Conservation (phyloP, 2,113 vertebrate species). For the Mohoua ochrocephala region DNA sequence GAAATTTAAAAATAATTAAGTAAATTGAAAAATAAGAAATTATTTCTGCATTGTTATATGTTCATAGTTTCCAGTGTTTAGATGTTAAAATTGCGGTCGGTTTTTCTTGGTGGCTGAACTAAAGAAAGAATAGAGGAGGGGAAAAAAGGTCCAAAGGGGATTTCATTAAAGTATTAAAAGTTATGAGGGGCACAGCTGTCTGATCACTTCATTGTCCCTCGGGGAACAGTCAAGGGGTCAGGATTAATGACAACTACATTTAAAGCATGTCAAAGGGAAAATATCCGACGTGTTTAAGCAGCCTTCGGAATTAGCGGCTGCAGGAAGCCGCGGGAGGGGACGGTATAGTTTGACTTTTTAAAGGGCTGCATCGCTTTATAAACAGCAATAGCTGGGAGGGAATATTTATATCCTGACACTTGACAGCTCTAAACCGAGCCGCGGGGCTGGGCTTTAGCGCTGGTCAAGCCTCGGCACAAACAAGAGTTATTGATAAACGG, state of each 20-base stretch:
- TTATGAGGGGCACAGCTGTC: slow-evolving; percentile 57
- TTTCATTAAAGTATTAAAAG: slow-evolving; percentile 63
- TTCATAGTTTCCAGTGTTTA: slow-evolving; percentile 64
- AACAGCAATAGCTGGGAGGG: background rate
- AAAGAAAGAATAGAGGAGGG: slow-evolving; percentile 30
- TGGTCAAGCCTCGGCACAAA: background rate
- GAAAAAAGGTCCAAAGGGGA: slow-evolving; percentile 43
- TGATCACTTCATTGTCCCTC: slow-evolving; percentile 53
- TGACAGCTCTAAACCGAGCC: background rate
- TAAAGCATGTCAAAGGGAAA: slow-evolving; percentile 56
- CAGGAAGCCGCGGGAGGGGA: background rate
- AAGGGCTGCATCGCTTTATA: background rate
- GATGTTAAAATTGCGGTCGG: slow-evolving; percentile 32
- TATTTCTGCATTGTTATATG: slow-evolving; percentile 58
- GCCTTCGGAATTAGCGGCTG: slow-evolving; percentile 36
- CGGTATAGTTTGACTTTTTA: background rate
- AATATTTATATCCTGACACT: slow-evolving; percentile 14
- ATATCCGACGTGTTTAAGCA: slow-evolving; percentile 34
- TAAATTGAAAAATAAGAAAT: slow-evolving; percentile 62
- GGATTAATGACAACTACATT: slow-evolving; percentile 49
- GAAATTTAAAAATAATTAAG: slow-evolving; percentile 67
- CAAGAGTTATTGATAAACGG: background rate
- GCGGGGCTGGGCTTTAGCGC: background rate
- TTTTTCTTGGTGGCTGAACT: slow-evolving; percentile 48
- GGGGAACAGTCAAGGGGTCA: slow-evolving; percentile 51